phyloP scores from a whole-genome alignment of 1,140 invertebrate genomes.

The Drosophila varians region DNA sequence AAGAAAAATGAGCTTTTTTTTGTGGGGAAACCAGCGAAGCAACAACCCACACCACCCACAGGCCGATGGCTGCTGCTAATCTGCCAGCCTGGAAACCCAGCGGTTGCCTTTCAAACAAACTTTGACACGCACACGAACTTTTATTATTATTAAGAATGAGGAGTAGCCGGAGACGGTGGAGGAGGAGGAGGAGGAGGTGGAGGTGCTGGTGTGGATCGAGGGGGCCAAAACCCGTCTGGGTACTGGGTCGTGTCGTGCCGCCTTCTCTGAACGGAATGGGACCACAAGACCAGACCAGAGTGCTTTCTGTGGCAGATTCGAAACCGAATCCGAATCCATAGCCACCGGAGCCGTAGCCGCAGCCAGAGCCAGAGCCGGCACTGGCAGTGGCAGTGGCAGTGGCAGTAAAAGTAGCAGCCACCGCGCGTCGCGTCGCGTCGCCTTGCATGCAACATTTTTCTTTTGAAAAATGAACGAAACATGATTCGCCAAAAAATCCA shows the following conservation, averaged over 20 bases:
- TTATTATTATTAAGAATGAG: slow-evolving; percentile 69
- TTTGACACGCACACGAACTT: slow-evolving; percentile 82
- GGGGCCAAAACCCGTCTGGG: slow-evolving; percentile 20
- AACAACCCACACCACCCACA: slow-evolving; percentile 17
- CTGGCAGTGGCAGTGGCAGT: slow-evolving; percentile 47
- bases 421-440: slow-evolving; percentile 48
- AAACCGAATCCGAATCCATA: slow-evolving; percentile 14
- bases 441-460: slow-evolving; percentile 80
- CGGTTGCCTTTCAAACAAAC: slow-evolving; percentile 78
- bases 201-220: slow-evolving; percentile 8
- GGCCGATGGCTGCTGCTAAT: slow-evolving; percentile 62
- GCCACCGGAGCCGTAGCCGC: slow-evolving; percentile 31
- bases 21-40: background rate
- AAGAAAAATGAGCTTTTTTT: slow-evolving; percentile 82
- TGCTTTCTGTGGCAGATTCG: slow-evolving; percentile 16
- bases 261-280: slow-evolving; percentile 30
- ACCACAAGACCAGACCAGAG: slow-evolving; percentile 5
- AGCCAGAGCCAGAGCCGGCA: slow-evolving; percentile 25
- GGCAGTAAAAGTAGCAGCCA: slow-evolving; percentile 71
- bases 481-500: slow-evolving; percentile 75
- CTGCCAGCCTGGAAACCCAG: slow-evolving; percentile 52
- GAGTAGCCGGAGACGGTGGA: slow-evolving; percentile 1
- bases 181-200: no score
- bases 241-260: slow-evolving; percentile 35
- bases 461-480: slow-evolving; percentile 83